Evolutionary conservation across 2,797 vertebrate genomes (phyloP), one percentile per base, ranked within the genome.

Genomic region (Ptychadena robeensis): DNA sequence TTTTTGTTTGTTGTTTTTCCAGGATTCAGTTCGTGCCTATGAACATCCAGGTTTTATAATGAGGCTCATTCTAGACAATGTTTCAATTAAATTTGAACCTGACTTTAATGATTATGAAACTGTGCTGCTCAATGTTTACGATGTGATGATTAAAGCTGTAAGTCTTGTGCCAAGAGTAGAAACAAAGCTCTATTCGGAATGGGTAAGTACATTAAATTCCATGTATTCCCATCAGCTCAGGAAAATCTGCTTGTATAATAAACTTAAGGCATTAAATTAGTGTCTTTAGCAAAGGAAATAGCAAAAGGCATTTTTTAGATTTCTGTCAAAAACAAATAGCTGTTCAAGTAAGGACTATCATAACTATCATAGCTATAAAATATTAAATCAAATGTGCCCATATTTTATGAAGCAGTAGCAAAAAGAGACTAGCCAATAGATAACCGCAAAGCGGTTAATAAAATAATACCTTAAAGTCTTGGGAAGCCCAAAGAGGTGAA

Each of bases 21-120:
- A 95, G 96, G 87, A 78, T 75, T 96, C 95, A 63, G 82, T 92
- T 64, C 90, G 88, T 87, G 90, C 89, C 77, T 92, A 87, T 64
- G 91, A 94, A 76, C 94, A 95, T 77, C 90, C 96, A 5, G 92
- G 95, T 71, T 96, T 98, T 79, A 91, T 96, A 82, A 86, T 96
- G 87, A 91, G 91, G 71, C 88, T 96, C 83, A 86, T 95, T 72
- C 91, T 98, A 87, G 91, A 92, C 5, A 88, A 94, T n/a, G 88
- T 86, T 0, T 4, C 86, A 66, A 93, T 97, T 88, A 92, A 88
- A 78, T 95, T 96, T 91, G 92, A 96, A 85, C 96, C 96, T 2
- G 88, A 93, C 2, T 93, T 97, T 65, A 88, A 35, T 65, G 89
- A 92, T 71, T 96, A 92, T 40, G 89, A 95, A 86, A 88, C 89